Percentiles rank a stretch among this genome's conserved stretches.
Evolutionary conservation across 1,140 invertebrate genomes (phyloP).

Genomic region (Caerostris extrusa): DNA sequence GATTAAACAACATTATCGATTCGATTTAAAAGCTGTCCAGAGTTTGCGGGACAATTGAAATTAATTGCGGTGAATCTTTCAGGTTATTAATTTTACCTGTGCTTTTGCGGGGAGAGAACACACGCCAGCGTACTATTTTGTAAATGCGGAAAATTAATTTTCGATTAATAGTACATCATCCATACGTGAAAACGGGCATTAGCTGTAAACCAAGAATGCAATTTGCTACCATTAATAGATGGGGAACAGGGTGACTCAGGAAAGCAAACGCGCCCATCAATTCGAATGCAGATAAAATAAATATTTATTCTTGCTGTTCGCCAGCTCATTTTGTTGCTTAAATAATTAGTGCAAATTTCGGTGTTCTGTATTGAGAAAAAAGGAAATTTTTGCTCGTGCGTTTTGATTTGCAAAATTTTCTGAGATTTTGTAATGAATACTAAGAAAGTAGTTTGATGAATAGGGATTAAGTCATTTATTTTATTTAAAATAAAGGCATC

Average conservation of each 20-base stretch:
- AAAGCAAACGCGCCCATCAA: not conserved
- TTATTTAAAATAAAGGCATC: too few relatives aligned
- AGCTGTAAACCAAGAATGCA: slow-evolving; percentile 17
- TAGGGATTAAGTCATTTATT: too few relatives aligned
- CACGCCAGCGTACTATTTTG: slow-evolving; percentile 55
- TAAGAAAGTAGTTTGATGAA: too few relatives aligned
- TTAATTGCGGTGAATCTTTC: slow-evolving; percentile 66
- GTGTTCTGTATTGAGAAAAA: too few relatives aligned
- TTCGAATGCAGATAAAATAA: not conserved
- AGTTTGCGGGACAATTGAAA: slow-evolving; percentile 67
- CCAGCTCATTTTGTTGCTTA: not conserved
- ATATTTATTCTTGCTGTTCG: not conserved
- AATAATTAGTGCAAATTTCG: not conserved
- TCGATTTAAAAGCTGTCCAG: slow-evolving; percentile 39
- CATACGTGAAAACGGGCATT: slow-evolving; percentile 42
- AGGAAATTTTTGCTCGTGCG: too few relatives aligned
- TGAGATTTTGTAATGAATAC: too few relatives aligned
- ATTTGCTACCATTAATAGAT: slow-evolving; percentile 49
- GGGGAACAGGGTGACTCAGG: not conserved
- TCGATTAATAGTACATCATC: slow-evolving; percentile 51
- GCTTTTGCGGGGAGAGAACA: slow-evolving; percentile 26
- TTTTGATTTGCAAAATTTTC: too few relatives aligned
- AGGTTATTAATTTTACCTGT: slow-evolving; percentile 71
- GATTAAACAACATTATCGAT: slow-evolving; percentile 59
- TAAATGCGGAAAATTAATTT: slow-evolving; percentile 62